phyloP scores from a whole-genome alignment of 2,888 invertebrate genomes.

The Kryphioiulus occultus region DNA sequence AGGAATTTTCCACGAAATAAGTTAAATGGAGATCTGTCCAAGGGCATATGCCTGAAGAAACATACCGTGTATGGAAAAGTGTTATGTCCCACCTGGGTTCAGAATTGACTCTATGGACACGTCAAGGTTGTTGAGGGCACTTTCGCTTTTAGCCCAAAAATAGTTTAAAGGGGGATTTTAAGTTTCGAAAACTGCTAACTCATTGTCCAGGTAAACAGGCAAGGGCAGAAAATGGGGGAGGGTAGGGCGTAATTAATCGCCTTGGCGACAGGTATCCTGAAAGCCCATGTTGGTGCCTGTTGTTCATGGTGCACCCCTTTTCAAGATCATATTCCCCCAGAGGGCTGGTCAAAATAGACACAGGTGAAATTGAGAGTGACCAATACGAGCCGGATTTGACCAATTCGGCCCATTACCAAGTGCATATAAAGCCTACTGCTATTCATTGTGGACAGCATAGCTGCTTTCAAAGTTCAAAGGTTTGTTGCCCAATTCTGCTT shows the following conservation, averaged over 20 bases:
- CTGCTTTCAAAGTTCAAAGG: background rate
- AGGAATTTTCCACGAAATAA: too few species aligned
- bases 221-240: background rate
- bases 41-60: too few species aligned
- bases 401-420: background rate
- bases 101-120: background rate
- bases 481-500: background rate
- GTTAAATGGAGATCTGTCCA: too few species aligned
- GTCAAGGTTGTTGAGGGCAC: background rate
- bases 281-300: background rate
- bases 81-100: background rate
- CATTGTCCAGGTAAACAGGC: background rate
- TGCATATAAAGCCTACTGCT: background rate
- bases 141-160: background rate
- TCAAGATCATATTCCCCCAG: background rate
- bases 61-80: too few species aligned
- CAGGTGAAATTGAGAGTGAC: background rate
- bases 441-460: background rate
- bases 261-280: background rate
- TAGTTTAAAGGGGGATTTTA: background rate
- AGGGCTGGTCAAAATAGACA: constrained; percentile 1
- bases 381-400: background rate
- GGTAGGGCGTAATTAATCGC: too few species aligned
- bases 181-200: background rate
- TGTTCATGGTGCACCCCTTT: background rate